Percentiles rank a stretch among this genome's conserved stretches.
Evolutionary conservation across 2,888 invertebrate species (phyloP).

Genomic region (Scrobipalpa atriplicella): DNA sequence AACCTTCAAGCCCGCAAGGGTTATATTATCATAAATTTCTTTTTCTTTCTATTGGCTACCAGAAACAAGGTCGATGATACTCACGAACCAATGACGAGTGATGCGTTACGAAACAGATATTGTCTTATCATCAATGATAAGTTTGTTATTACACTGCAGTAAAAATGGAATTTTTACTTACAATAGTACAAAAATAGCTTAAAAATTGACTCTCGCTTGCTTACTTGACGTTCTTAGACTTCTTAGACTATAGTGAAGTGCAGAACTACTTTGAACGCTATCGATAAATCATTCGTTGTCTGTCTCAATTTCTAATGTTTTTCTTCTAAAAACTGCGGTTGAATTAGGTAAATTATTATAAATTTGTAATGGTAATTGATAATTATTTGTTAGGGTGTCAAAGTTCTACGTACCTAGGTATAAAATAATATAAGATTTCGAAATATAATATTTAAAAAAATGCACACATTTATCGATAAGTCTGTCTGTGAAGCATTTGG

Average conservation of each 20-base stretch:
- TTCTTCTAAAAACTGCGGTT: too few species aligned
- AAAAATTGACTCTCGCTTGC: slow-evolving; percentile 24
- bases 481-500: background rate
- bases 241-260: background rate
- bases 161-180: slow-evolving; percentile 26
- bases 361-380: too few species aligned
- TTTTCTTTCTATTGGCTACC: slow-evolving; percentile 22
- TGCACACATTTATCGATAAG: background rate
- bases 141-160: slow-evolving; percentile 27
- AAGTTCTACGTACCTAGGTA: too few species aligned
- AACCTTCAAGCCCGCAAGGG: slow-evolving; percentile 35
- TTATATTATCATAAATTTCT: slow-evolving; percentile 42
- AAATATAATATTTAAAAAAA: background rate
- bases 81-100: slow-evolving; percentile 37
- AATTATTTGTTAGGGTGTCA: too few species aligned
- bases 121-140: slow-evolving; percentile 32
- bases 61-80: slow-evolving; percentile 53
- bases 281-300: background rate
- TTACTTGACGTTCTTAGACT: slow-evolving; percentile 24
- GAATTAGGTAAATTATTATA: too few species aligned
- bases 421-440: too few species aligned
- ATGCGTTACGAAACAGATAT: slow-evolving; percentile 25
- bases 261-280: background rate
- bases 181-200: slow-evolving; percentile 30
- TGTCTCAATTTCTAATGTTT: background rate